Base-by-base conservation (phyloP, 2,888 invertebrate genomes). In the Corythucha ciliata region DNA sequence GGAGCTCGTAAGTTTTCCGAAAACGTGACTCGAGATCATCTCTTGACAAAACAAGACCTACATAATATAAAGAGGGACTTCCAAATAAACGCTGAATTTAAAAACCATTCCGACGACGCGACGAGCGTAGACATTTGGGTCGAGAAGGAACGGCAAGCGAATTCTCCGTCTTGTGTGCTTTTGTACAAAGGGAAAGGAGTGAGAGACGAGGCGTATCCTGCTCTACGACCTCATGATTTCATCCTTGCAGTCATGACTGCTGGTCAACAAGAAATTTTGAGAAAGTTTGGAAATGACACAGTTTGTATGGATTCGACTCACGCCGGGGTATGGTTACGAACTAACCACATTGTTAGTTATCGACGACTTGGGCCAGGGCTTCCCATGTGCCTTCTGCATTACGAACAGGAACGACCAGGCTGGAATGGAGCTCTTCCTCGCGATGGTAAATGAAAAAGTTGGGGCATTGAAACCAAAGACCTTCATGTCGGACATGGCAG, bases 401-500 rank as follows among this genome's bases (percentile, higher is more conserved):
- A 54, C 57, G 14, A 10, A n/a, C 29, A 14, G 44, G 16, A 27
- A 44, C 10, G 44, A 44, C 14, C 20, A 21, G 4, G 20, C 29
- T 27, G 44, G 44, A 7, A 25, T 61, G 37, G 16, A 8, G 6
- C 14, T 54, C 20, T 59, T 59, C 44, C 56, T 60, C 27, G 40
- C 48, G 26, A 32, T 34, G 14, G 42, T 60, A 3, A 60, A 57
- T 39, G 32, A 41, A 1, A 42, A 48, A n/a, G 33, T 53, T 25
- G 60, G 59, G 2, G 14, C 6, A 5, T 39, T 61, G 5, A 39
- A 46, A 3, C 37, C 58, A 4, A 56, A 55, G n/a, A 42, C 57
- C 4, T 63, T 63, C 39, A 62, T 63, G 60, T 61, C 60, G 2
- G 61, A 63, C 36, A 57, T 58, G 46, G 57, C 50, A 2, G 52